phyloP scores from a whole-genome alignment of 30 jellyfish, hydroid and myxozoan genomes.

The Turritopsis dohrnii region DNA sequence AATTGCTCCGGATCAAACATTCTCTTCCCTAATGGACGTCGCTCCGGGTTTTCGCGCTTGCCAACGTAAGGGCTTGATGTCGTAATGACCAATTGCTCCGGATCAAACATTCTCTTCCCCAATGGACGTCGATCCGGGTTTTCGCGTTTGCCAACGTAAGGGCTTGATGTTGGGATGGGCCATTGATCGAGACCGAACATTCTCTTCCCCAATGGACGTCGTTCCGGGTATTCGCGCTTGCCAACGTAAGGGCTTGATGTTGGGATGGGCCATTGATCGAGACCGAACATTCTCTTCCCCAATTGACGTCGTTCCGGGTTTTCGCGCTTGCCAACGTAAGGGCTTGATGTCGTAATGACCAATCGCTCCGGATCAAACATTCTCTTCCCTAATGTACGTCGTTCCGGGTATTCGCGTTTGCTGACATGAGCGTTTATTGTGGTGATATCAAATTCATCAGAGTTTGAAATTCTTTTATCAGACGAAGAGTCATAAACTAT shows the following conservation, averaged over 20 bases:
- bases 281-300: neutral
- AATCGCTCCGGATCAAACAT: neutral
- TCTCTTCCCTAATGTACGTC: neutral
- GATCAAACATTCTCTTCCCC: neutral
- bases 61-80: neutral
- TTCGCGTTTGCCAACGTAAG: neutral
- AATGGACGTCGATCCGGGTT: neutral
- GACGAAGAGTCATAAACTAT: too few relatives aligned
- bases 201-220: neutral
- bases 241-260: neutral
- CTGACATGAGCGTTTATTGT: neutral
- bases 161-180: neutral
- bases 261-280: neutral
- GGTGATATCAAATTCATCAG: neutral
- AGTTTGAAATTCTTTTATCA: neutral
- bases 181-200: neutral
- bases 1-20: neutral
- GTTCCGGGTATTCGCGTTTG: neutral
- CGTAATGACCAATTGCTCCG: neutral
- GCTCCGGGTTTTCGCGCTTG: neutral
- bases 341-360: neutral
- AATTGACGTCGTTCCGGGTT: neutral
- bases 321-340: neutral
- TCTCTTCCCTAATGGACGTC: neutral
- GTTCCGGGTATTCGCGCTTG: neutral